Conservation (phyloP, 2,888 invertebrate species). For the Metacarcinus magister region DNA sequence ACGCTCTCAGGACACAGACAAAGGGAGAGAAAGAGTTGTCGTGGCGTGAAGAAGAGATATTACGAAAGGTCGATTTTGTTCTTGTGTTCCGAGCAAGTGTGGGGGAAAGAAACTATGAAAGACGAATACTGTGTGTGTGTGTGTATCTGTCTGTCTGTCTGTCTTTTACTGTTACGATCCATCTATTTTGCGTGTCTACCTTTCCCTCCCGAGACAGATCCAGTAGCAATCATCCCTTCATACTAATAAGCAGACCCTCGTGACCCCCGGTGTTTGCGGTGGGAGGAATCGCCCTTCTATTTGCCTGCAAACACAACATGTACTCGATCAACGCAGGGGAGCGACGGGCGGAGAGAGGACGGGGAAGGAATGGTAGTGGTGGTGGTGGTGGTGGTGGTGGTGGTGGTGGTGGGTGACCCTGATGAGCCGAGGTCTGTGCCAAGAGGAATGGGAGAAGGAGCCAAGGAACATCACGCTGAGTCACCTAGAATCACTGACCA, state of each 20-base stretch:
- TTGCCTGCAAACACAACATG: conserved; percentile 19
- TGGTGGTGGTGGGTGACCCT: background rate
- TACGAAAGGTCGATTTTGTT: conserved; percentile 5
- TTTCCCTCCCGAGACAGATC: background rate
- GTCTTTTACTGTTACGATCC: background rate
- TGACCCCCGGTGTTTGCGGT: background rate
- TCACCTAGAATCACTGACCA: conserved; percentile 40
- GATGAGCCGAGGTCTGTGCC: conserved; percentile 18
- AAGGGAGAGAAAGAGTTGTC: background rate
- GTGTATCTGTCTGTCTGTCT: background rate
- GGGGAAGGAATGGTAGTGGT: too few species aligned
- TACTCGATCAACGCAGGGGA: background rate
- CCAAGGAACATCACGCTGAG: conserved; percentile 30
- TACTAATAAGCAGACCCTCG: background rate
- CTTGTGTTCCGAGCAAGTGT: background rate
- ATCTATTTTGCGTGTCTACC: background rate
- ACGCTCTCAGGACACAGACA: background rate
- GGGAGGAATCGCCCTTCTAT: background rate
- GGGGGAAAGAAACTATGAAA: background rate
- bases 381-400: too few species aligned
- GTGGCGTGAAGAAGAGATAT: background rate
- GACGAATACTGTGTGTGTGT: background rate
- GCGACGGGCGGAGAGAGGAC: background rate
- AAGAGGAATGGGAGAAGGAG: background rate
- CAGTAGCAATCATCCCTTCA: background rate